Conservation (phyloP, 2,888 invertebrate species). For the Hypomecis atomaria region DNA sequence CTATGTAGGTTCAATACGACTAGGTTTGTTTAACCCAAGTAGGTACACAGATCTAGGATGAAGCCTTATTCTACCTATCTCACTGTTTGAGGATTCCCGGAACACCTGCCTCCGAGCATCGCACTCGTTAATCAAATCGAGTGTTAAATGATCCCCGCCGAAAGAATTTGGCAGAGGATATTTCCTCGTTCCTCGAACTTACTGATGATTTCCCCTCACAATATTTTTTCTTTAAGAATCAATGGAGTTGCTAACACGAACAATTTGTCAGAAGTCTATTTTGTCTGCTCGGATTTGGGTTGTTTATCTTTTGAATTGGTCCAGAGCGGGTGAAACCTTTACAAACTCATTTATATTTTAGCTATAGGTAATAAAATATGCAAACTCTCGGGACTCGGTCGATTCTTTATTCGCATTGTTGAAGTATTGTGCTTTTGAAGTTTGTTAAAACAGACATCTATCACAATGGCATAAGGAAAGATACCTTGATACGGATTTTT, state of each 20-base stretch:
- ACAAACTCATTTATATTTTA: conserved; percentile 46
- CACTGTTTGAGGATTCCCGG: neutral
- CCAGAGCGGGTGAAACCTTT: conserved; percentile 44
- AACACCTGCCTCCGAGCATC: conserved; percentile 45
- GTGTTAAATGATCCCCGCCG: conserved; percentile 69
- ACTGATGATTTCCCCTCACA: conserved; percentile 66
- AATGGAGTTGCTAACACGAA: conserved; percentile 71
- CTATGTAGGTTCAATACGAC: no score
- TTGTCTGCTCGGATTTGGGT: conserved; percentile 62
- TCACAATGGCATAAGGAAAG: conserved; percentile 25
- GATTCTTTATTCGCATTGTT: conserved; percentile 42
- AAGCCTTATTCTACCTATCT: no score
- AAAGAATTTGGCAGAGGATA: conserved; percentile 60
- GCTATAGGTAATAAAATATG: conserved; percentile 45
- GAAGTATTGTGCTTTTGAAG: conserved; percentile 38
- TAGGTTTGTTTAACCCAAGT: no score
- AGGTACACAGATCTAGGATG: no score
- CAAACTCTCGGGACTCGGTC: conserved; percentile 38
- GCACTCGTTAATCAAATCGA: conserved; percentile 72
- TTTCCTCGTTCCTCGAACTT: conserved; percentile 57
- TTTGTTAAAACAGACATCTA: conserved; percentile 37
- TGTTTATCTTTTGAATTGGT: conserved; percentile 59
- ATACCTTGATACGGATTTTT: neutral
- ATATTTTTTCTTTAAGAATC: conserved; percentile 71
- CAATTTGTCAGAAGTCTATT: conserved; percentile 72